phyloP scores from a whole-genome alignment of 2,888 invertebrate genomes.

The Agapostemon virescens region DNA sequence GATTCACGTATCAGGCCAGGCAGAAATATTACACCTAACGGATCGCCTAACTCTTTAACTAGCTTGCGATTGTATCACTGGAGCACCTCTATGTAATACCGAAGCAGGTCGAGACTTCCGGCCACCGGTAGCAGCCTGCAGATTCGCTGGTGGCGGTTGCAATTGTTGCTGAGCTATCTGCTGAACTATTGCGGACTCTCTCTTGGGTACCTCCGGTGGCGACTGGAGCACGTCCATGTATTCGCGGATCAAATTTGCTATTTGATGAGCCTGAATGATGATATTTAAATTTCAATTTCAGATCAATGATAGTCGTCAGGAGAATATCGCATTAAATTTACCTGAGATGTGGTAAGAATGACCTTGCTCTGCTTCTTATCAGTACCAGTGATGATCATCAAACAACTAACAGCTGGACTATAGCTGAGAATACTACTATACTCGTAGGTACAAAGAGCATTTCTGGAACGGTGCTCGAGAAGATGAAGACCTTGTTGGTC shows the following conservation, averaged over 20 bases:
- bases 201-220: slow-evolving; percentile 77
- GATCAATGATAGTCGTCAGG: background rate
- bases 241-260: slow-evolving; percentile 94
- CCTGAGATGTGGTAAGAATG: slow-evolving; percentile 95
- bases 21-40: slow-evolving; percentile 39
- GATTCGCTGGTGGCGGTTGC: slow-evolving; percentile 60
- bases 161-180: slow-evolving; percentile 72
- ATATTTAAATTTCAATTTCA: background rate
- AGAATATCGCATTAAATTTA: slow-evolving; percentile 73
- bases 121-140: slow-evolving; percentile 64
- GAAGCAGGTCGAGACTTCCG: slow-evolving; percentile 82
- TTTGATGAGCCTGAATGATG: slow-evolving; percentile 91
- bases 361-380: slow-evolving; percentile 96
- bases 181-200: slow-evolving; percentile 74
- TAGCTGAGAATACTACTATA: slow-evolving; percentile 94
- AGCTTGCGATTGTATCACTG: slow-evolving; percentile 83
- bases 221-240: slow-evolving; percentile 87
- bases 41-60: slow-evolving; percentile 80
- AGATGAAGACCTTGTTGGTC: slow-evolving; percentile 95
- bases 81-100: slow-evolving; percentile 82
- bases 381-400: slow-evolving; percentile 95
- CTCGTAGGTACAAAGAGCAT: slow-evolving; percentile 94
- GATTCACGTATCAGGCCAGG: slow-evolving; percentile 51
- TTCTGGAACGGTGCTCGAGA: slow-evolving; percentile 92
- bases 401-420: slow-evolving; percentile 94